Percentiles rank a stretch among this genome's conserved stretches.
Conservation (phyloP, 2,888 invertebrate genomes). For the Cryptocephalus primarius region DNA sequence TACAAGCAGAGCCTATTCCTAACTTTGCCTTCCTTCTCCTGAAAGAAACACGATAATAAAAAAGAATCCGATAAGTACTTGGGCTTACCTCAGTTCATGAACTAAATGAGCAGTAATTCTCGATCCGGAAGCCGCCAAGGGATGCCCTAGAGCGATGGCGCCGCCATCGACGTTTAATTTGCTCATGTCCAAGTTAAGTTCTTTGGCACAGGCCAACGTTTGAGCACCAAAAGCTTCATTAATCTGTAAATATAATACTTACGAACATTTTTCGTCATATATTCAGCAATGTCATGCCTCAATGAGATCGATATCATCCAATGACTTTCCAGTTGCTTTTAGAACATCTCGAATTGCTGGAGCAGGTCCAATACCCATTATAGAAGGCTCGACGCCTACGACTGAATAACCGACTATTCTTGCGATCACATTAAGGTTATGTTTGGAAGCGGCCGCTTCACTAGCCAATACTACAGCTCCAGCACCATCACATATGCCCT, state of each 20-base stretch:
- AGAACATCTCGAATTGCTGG: constrained; percentile 84
- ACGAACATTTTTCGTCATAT: no score
- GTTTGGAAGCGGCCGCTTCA: constrained; percentile 74
- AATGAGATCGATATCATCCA: constrained; percentile 84
- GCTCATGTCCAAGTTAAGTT: constrained; percentile 71
- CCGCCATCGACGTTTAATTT: constrained; percentile 94
- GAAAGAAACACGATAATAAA: constrained; percentile 13
- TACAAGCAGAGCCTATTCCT: constrained; percentile 93
- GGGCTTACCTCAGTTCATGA: constrained; percentile 73
- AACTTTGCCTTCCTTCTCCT: constrained; percentile 77
- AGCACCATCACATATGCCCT: constrained; percentile 98
- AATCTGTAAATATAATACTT: constrained; percentile 47
- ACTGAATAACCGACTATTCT: constrained; percentile 84
- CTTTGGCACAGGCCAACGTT: constrained; percentile 83
- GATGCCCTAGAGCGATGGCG: constrained; percentile 95
- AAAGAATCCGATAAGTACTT: not conserved
- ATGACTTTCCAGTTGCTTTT: constrained; percentile 61
- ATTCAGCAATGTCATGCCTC: constrained; percentile 50
- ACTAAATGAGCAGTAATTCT: constrained; percentile 85
- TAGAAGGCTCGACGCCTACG: constrained; percentile 91
- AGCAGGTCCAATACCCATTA: constrained; percentile 97
- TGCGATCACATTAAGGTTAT: constrained; percentile 80
- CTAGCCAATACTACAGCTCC: constrained; percentile 83
- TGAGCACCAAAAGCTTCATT: constrained; percentile 98
- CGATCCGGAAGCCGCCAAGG: constrained; percentile 88